Evolutionary conservation across 2,113 vertebrate species (phyloP).

Genomic region (Dicrurus megarhynchus): DNA sequence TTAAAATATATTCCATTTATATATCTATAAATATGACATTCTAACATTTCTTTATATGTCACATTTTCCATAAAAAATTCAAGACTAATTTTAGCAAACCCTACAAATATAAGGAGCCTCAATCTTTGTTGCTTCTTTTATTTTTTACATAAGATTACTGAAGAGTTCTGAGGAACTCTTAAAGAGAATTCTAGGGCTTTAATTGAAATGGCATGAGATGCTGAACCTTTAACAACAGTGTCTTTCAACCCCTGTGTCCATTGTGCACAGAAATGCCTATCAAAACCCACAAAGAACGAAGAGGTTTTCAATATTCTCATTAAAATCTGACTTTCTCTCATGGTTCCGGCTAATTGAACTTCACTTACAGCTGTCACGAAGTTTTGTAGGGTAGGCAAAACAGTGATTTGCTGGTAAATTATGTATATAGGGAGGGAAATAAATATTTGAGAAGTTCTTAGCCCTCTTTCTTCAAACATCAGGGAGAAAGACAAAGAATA

Average conservation of each 20-base stretch:
- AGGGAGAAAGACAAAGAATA: background rate
- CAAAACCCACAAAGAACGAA: background rate
- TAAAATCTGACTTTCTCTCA: background rate
- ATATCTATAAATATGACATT: background rate
- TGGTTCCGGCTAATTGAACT: background rate
- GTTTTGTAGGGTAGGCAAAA: constrained; percentile 18
- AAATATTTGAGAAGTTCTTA: constrained; percentile 7
- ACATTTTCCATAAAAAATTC: background rate
- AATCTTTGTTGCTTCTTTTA: background rate
- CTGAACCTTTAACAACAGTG: background rate
- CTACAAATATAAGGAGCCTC: background rate
- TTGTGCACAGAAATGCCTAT: background rate
- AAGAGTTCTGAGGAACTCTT: background rate
- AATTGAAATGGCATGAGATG: background rate
- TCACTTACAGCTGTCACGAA: background rate
- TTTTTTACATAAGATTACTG: background rate
- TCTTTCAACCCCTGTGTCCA: constrained; percentile 2
- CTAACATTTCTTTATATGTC: background rate
- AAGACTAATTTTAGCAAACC: background rate
- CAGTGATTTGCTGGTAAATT: background rate
- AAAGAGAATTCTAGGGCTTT: background rate
- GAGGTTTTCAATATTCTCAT: constrained; percentile 1
- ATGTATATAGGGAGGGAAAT: background rate
- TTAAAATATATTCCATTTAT: background rate
- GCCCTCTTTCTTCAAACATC: background rate